Evolutionary conservation across 2,113 vertebrate species (phyloP).

Genomic region (Anthoscopus minutus): DNA sequence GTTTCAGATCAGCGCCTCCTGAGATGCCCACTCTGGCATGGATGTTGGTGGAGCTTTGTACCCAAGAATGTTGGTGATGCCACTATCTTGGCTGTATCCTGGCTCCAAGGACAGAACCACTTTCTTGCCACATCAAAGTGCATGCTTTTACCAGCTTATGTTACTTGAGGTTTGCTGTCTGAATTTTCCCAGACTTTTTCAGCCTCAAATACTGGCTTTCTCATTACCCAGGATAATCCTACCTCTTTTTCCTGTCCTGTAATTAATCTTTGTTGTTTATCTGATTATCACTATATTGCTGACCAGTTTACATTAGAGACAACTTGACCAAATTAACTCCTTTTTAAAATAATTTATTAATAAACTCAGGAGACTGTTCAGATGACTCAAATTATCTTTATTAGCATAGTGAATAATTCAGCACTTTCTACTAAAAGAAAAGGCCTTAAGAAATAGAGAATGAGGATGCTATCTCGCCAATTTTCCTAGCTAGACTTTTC

Average conservation of each 20-base stretch:
- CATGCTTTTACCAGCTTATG: neutral
- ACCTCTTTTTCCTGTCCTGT: neutral
- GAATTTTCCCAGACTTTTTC: neutral
- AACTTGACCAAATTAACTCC: neutral
- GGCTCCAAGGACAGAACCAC: neutral
- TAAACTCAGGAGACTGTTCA: neutral
- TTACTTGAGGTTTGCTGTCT: neutral
- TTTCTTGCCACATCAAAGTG: fast-evolving
- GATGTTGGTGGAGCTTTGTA: neutral
- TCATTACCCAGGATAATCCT: neutral
- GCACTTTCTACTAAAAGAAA: neutral
- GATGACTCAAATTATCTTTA: slow-evolving; percentile 30
- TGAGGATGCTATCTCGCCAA: neutral
- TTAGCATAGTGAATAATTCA: slow-evolving; percentile 45
- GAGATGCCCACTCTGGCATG: neutral
- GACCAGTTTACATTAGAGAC: neutral
- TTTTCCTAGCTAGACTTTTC: neutral
- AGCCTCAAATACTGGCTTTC: neutral
- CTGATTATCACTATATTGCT: neutral
- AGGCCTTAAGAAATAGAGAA: neutral
- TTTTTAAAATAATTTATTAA: slow-evolving; percentile 25
- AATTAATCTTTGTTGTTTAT: neutral
- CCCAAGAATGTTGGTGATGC: neutral
- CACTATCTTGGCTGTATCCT: neutral
- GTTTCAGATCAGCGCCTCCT: neutral